Conservation (phyloP, 2,797 vertebrate species). For the Cossypha caffra region DNA sequence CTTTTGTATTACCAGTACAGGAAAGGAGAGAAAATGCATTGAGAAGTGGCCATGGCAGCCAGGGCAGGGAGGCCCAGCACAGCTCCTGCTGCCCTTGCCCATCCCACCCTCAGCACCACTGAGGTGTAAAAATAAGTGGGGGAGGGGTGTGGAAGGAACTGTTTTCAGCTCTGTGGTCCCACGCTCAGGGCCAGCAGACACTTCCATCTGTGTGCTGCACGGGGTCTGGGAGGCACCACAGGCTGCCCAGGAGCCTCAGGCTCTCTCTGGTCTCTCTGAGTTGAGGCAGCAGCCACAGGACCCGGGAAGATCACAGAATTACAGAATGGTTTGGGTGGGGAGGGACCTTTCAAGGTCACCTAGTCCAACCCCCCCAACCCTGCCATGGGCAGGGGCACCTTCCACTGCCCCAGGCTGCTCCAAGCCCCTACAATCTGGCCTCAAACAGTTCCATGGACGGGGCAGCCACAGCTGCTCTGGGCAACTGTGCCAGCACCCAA, state of each 20-base stretch:
- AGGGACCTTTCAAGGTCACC: not conserved
- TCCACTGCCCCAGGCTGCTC: not conserved
- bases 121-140: not conserved
- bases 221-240: not conserved
- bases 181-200: rapidly evolving
- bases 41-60: not conserved
- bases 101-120: not conserved
- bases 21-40: not conserved
- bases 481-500: too few species aligned
- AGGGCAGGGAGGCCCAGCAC: not conserved
- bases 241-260: too few species aligned
- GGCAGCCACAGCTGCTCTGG: not conserved
- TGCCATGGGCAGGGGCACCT: not conserved
- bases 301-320: rapidly evolving
- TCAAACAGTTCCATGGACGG: not conserved
- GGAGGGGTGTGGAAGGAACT: rapidly evolving
- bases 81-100: not conserved
- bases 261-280: rapidly evolving
- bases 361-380: rapidly evolving
- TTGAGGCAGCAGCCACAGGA: not conserved
- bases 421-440: rapidly evolving
- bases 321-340: not conserved
- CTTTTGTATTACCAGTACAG: not conserved
- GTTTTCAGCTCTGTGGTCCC: not conserved
- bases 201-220: rapidly evolving